Conservation (phyloP, 2,113 vertebrate genomes). For the Epinephelus moara region DNA sequence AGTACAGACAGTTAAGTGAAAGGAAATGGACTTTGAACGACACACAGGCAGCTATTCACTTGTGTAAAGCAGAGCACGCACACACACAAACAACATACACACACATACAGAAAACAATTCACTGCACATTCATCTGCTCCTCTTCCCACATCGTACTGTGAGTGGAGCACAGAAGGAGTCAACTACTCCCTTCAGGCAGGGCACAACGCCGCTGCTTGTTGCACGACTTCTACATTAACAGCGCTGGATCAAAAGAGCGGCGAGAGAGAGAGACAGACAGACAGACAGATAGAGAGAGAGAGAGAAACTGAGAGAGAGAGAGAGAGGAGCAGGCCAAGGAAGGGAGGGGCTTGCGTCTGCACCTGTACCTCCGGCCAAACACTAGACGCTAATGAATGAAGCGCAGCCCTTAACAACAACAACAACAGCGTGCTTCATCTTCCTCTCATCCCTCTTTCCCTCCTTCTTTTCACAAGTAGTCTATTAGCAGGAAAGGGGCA, state of each 20-base stretch:
- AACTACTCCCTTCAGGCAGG: slow-evolving; percentile 57
- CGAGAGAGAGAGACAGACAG: slow-evolving; percentile 8
- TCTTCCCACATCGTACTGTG: slow-evolving; percentile 54
- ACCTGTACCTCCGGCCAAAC: slow-evolving; percentile 83
- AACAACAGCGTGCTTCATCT: slow-evolving; percentile 79
- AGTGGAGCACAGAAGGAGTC: slow-evolving; percentile 46
- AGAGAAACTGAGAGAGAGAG: slow-evolving; percentile 1
- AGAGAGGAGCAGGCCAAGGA: slow-evolving; percentile 18
- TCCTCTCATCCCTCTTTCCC: slow-evolving; percentile 68
- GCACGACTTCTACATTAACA: slow-evolving; percentile 55
- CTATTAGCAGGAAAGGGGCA: slow-evolving; percentile 85
- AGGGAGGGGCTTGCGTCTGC: slow-evolving; percentile 67
- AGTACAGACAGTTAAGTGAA: slow-evolving; percentile 6
- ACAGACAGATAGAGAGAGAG: neutral
- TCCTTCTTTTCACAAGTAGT: slow-evolving; percentile 79
- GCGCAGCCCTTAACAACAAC: slow-evolving; percentile 67
- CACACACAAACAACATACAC: neutral
- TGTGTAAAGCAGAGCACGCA: slow-evolving; percentile 7
- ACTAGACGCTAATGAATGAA: slow-evolving; percentile 75
- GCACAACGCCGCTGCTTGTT: slow-evolving; percentile 82
- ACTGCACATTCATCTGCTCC: slow-evolving; percentile 23
- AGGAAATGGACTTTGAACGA: slow-evolving; percentile 17
- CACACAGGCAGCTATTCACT: neutral
- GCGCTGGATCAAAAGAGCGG: slow-evolving; percentile 61
- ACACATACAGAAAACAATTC: slow-evolving; percentile 33